Percentiles rank a stretch among this genome's conserved stretches.
Evolutionary conservation across 53 echinoderm and acorn worm genomes (phyloP).

Genomic region (Temnopleurus reevesii): DNA sequence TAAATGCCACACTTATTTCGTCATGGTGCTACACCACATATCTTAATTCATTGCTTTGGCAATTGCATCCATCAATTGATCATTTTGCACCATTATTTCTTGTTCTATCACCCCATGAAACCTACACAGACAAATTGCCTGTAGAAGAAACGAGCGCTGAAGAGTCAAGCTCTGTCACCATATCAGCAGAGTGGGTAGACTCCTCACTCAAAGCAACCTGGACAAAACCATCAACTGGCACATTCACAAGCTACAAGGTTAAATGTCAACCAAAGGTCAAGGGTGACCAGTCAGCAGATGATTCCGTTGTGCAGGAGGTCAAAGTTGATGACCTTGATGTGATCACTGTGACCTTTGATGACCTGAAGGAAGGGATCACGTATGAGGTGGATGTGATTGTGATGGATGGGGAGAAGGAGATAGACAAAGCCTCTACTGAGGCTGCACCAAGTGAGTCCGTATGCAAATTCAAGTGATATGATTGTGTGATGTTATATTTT

Average conservation of each 20-base stretch:
- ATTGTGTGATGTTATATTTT: too few species aligned
- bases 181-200: slow-evolving; percentile 13
- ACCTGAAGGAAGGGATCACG: slow-evolving; percentile 61
- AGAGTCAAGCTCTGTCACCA: not conserved
- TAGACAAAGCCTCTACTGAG: slow-evolving; percentile 64
- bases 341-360: slow-evolving; percentile 65
- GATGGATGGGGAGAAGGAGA: slow-evolving; percentile 65
- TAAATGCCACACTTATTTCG: too few species aligned
- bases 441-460: slow-evolving; percentile 71
- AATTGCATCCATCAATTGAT: too few species aligned
- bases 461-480: not conserved
- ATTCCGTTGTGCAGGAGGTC: slow-evolving; percentile 65
- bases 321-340: slow-evolving; percentile 67
- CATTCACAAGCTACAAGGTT: slow-evolving; percentile 43
- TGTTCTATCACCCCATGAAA: too few species aligned
- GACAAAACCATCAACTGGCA: slow-evolving; percentile 39
- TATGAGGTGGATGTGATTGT: slow-evolving; percentile 71
- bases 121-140: not conserved
- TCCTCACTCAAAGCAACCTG: slow-evolving; percentile 33
- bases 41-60: too few species aligned
- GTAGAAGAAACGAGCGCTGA: not conserved
- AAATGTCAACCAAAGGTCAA: slow-evolving; percentile 19
- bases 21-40: too few species aligned
- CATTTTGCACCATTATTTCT: too few species aligned
- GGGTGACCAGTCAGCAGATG: not conserved